Percentiles rank a stretch among this genome's conserved stretches.
phyloP scores from a whole-genome alignment of 2,797 vertebrate species.

The Pampus argenteus region DNA sequence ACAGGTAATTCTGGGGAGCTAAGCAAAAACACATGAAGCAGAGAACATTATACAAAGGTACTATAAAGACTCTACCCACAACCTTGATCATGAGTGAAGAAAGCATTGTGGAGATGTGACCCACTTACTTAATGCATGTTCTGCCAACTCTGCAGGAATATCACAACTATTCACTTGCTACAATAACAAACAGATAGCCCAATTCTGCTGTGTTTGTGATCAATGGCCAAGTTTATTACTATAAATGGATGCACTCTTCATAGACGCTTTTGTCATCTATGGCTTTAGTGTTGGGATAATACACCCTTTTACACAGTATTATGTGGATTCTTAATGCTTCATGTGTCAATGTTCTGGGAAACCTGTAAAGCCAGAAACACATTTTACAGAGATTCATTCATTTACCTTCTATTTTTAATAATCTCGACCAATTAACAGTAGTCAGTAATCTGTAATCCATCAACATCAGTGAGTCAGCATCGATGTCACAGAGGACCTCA shows the following conservation, averaged over 20 bases:
- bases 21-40: neutral
- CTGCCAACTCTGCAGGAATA: neutral
- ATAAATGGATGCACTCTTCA: neutral
- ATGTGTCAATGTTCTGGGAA: no score
- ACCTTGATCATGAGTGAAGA: neutral
- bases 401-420: no score
- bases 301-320: no score
- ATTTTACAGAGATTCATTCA: no score
- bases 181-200: neutral
- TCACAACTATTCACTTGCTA: neutral
- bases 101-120: neutral
- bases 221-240: neutral
- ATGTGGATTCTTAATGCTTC: no score
- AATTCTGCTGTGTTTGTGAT: neutral
- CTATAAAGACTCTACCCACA: neutral
- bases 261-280: neutral
- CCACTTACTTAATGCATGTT: neutral
- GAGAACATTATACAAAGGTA: neutral
- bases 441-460: no score
- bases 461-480: no score
- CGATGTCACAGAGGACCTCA: no score
- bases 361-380: no score
- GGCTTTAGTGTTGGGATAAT: no score
- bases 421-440: no score
- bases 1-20: neutral